Evolutionary conservation across 1,140 invertebrate species (phyloP).

Genomic region (Drosophila ambigua): DNA sequence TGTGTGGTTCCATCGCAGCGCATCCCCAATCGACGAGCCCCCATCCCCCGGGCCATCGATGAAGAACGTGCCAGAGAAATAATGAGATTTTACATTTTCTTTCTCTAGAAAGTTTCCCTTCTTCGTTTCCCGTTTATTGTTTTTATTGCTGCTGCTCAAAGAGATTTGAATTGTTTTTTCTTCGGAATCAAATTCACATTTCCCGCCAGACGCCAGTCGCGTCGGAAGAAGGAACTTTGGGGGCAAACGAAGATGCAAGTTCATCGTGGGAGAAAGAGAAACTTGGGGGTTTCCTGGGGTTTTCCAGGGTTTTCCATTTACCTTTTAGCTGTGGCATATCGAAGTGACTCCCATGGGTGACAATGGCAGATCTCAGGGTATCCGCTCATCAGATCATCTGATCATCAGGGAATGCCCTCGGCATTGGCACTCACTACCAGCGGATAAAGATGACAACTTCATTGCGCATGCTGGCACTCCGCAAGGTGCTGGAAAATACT

Average conservation of each 20-base stretch:
- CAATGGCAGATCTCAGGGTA: too few species aligned
- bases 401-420: too few species aligned
- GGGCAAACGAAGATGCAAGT: slow-evolving; percentile 6
- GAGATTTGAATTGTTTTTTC: slow-evolving; percentile 20
- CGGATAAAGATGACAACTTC: too few species aligned
- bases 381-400: too few species aligned
- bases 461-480: too few species aligned
- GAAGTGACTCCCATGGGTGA: too few species aligned
- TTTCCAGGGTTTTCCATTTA: not conserved
- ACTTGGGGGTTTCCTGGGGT: slow-evolving; percentile 26
- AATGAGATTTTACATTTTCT: slow-evolving; percentile 57
- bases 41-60: slow-evolving; percentile 13
- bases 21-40: not conserved
- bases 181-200: not conserved
- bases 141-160: slow-evolving; percentile 3
- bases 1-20: not conserved
- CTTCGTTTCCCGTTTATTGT: slow-evolving; percentile 17
- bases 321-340: too few species aligned
- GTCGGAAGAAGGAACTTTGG: slow-evolving; percentile 36
- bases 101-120: slow-evolving; percentile 54
- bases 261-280: slow-evolving; percentile 15
- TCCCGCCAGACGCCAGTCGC: too few species aligned
- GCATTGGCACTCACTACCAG: too few species aligned
- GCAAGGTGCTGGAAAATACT: too few species aligned
- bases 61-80: slow-evolving; percentile 57